A percentile compares a stretch with the other conserved stretches of the same genome.
Evolutionary conservation across 2,797 vertebrate species (phyloP).

Genomic region (Coreius guichenoti): DNA sequence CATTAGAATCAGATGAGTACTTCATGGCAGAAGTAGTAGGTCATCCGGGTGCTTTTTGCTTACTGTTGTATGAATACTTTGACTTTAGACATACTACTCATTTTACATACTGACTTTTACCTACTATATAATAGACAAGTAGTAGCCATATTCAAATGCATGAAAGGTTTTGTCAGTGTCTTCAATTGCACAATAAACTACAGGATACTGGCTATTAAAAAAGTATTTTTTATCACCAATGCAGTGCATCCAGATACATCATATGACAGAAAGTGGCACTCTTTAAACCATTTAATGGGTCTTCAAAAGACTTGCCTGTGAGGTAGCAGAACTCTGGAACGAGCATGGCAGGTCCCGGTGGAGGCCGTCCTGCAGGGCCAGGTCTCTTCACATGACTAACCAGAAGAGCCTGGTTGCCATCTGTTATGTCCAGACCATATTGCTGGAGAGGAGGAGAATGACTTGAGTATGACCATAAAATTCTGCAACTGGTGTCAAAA

Average conservation of each 20-base stretch:
- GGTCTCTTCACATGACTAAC: conserved; percentile 83
- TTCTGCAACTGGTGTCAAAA: background rate
- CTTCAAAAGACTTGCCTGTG: conserved; percentile 78
- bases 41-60: background rate
- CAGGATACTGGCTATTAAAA: background rate
- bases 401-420: conserved; percentile 87
- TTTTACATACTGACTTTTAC: background rate
- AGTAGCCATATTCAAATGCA: background rate
- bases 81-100: background rate
- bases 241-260: background rate
- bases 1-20: background rate
- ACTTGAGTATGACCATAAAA: background rate
- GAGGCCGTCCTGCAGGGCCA: conserved; percentile 69
- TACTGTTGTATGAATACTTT: background rate
- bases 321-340: conserved; percentile 94
- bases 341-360: conserved; percentile 83
- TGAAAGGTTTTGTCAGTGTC: background rate
- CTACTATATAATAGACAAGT: too few relatives aligned
- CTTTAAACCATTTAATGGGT: background rate
- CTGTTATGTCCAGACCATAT: conserved; percentile 86
- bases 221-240: background rate
- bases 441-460: conserved; percentile 75
- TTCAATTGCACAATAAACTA: background rate
- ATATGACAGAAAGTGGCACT: background rate
- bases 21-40: background rate